phyloP scores from a whole-genome alignment of 2,888 invertebrate genomes.

The Dasypolia templi region DNA sequence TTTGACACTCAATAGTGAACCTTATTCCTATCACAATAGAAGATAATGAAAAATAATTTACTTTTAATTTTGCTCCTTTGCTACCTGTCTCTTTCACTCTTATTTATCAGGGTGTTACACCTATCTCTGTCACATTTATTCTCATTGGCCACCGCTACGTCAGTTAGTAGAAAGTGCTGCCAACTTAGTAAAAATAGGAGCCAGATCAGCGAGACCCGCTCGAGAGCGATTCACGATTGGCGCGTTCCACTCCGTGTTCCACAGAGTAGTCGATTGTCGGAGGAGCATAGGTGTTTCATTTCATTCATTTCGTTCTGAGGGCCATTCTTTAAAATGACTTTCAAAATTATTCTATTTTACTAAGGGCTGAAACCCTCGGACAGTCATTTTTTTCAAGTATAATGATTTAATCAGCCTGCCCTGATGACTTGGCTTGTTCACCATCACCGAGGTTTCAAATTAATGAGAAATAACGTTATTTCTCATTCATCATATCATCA shows the following conservation, averaged over 20 bases:
- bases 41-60: not conserved
- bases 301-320: constrained; percentile 46
- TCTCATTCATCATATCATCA: not conserved
- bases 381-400: not conserved
- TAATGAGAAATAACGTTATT: too few species aligned
- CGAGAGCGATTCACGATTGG: constrained; percentile 48
- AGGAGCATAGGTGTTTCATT: constrained; percentile 40
- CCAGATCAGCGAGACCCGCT: too few species aligned
- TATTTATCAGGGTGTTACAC: not conserved
- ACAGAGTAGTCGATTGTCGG: too few species aligned
- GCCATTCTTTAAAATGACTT: not conserved
- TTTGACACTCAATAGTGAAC: constrained; percentile 10
- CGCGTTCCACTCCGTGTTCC: too few species aligned
- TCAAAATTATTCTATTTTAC: not conserved
- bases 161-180: constrained; percentile 49
- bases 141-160: constrained; percentile 42
- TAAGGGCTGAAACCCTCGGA: not conserved
- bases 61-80: too few species aligned
- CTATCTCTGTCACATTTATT: constrained; percentile 51
- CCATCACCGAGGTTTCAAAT: not conserved
- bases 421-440: not conserved
- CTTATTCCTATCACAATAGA: accelerated
- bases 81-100: constrained; percentile 44
- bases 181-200: constrained; percentile 60
- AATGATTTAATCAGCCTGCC: not conserved